These are phyloP conservation scores for Lanistes nyassanus DNA, from an alignment of 1,140 invertebrate genomes.

Conservation along the genomic window DNA sequence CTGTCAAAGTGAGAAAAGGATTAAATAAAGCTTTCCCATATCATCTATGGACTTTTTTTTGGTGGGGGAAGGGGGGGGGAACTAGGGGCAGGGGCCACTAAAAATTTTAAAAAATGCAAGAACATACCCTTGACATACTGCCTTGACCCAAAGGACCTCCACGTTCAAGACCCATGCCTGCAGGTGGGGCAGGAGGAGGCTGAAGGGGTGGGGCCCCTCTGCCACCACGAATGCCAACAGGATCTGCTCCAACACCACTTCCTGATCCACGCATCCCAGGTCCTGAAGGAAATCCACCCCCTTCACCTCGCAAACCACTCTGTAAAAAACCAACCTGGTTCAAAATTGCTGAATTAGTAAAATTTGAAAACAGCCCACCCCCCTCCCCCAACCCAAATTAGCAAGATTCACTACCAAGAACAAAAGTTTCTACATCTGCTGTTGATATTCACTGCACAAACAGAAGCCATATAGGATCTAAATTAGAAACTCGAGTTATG, in stretches of 20 bases:
- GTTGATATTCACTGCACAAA: too few species aligned
- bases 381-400: background rate
- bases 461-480: too few species aligned
- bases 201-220: constrained; percentile 50
- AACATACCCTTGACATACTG: constrained; percentile 16
- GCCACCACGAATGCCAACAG: constrained; percentile 29
- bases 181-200: constrained; percentile 56
- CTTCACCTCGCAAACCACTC: background rate
- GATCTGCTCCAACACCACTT: background rate
- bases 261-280: background rate
- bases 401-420: background rate
- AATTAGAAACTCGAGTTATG: too few species aligned
- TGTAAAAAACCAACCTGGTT: too few species aligned
- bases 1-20: too few species aligned
- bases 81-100: too few species aligned
- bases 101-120: background rate
- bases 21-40: too few species aligned
- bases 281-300: background rate
- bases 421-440: too few species aligned
- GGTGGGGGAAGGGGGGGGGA: too few species aligned
- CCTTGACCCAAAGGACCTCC: constrained; percentile 14
- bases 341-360: background rate
- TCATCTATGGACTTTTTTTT: too few species aligned
- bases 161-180: constrained; percentile 45
- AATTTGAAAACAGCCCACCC: background rate